Base-by-base conservation (phyloP, 2,888 invertebrate species). In the Scelioninae gen. 1 region DNA sequence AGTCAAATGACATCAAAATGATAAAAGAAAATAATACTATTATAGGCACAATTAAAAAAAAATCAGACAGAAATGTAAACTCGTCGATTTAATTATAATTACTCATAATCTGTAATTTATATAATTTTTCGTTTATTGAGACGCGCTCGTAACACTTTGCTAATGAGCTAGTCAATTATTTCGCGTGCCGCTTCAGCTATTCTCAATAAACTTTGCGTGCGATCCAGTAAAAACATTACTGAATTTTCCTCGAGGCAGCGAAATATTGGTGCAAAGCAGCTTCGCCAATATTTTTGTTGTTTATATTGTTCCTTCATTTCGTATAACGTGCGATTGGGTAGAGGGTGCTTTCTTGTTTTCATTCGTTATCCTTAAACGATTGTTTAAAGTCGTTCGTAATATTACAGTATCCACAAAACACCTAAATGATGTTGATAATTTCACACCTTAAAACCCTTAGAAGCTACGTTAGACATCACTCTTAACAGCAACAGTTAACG, bases 401-500 rank as follows among this genome's bases (percentile, higher is more conserved):
- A 79, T 63, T 68, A 53, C 58, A 56, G 3, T 76, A 58, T 72
- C 76, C 80, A 80, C 43, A 77, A 65, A 72, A 78, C 78, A 83
- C 56, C 56, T 58, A 69, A 65, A 60, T 68, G 77, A 75, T 74
- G 76, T 76, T 38, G 55, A 43, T 71, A 79, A 43, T 55, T 51
- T 76, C 60, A 65, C 43, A 58, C 34, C 56, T 65, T 45, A 15
- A 55, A 13, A 82, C 78, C 84, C 85, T 87, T 87, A 76, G 86
- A 87, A 88, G 71, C 85, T 88, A 72, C 84, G 84, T 81, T 83
- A 83, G 81, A 82, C 82, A 88, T 85, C 84, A 81, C 84, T 86
- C 87, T 84, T 86, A 83, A 85, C 85, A 86, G 85, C 86, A 86
- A 87, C 65, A 77, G 84, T 84, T 85, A 86, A 87, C 85, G 86